A percentile compares a stretch with the other conserved stretches of the same genome.
Evolutionary conservation across 2,113 vertebrate species (phyloP).

Genomic region (Silurus meridionalis): DNA sequence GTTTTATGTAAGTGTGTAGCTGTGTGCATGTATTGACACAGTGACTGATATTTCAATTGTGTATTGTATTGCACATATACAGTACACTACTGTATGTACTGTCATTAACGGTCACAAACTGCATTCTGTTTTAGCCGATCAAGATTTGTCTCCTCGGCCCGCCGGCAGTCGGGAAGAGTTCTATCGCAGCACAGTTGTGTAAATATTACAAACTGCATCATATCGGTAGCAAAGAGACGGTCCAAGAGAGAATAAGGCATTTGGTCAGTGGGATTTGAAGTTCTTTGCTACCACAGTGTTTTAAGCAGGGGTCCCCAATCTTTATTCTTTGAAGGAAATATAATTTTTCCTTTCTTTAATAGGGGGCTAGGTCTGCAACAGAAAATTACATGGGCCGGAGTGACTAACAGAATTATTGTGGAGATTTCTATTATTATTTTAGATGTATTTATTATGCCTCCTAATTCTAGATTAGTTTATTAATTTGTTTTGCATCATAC

Average conservation of each 20-base stretch:
- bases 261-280: constrained; percentile 75
- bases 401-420: no score
- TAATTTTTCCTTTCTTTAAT: no score
- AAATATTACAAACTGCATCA: constrained; percentile 83
- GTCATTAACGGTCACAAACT: neutral
- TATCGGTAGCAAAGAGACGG: constrained; percentile 73
- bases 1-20: constrained; percentile 77
- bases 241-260: constrained; percentile 76
- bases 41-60: neutral
- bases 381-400: no score
- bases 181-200: constrained; percentile 75
- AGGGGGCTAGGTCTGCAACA: no score
- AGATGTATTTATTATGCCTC: no score
- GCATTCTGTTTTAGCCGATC: constrained; percentile 74
- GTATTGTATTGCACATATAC: neutral
- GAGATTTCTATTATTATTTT: no score
- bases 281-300: neutral
- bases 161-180: constrained; percentile 86
- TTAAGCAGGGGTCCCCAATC: no score
- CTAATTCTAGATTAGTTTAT: no score
- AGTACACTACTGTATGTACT: neutral
- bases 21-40: neutral
- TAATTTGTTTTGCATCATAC: no score
- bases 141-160: constrained; percentile 86
- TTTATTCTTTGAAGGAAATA: no score